These are phyloP conservation scores for Dryobates pubescens DNA, from an alignment of 2,797 vertebrate genomes.

Conservation along the genomic window DNA sequence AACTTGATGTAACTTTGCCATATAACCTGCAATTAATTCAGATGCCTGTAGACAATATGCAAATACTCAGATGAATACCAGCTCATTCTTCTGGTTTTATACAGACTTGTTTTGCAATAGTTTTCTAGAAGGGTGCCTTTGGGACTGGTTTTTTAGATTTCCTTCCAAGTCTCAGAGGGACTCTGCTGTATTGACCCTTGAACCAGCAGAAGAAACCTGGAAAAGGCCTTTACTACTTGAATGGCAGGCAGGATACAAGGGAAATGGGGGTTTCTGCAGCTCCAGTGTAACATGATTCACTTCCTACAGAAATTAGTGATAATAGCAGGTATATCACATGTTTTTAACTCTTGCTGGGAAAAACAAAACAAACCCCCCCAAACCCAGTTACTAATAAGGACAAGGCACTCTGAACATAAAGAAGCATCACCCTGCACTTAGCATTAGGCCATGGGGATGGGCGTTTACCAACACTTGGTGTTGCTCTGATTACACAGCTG, in stretches of 20 bases:
- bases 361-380: not conserved
- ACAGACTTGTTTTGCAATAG: not conserved
- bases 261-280: not conserved
- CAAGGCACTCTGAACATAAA: not conserved
- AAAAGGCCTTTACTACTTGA: not conserved
- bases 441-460: not conserved
- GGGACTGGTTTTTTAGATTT: not conserved
- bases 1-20: not conserved
- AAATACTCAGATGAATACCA: not conserved
- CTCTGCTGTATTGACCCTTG: not conserved
- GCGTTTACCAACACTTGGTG: not conserved
- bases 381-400: not conserved
- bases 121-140: constrained; percentile 23
- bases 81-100: not conserved
- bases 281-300: not conserved
- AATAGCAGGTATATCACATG: not conserved
- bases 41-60: not conserved
- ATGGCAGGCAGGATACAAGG: not conserved
- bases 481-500: not conserved
- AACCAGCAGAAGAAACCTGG: not conserved
- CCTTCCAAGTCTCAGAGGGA: not conserved
- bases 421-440: not conserved
- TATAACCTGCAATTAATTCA: constrained; percentile 11
- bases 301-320: not conserved
- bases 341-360: not conserved